These are phyloP conservation scores for Ochropacha duplaris DNA, from an alignment of 2,888 invertebrate species.

Conservation along the genomic window DNA sequence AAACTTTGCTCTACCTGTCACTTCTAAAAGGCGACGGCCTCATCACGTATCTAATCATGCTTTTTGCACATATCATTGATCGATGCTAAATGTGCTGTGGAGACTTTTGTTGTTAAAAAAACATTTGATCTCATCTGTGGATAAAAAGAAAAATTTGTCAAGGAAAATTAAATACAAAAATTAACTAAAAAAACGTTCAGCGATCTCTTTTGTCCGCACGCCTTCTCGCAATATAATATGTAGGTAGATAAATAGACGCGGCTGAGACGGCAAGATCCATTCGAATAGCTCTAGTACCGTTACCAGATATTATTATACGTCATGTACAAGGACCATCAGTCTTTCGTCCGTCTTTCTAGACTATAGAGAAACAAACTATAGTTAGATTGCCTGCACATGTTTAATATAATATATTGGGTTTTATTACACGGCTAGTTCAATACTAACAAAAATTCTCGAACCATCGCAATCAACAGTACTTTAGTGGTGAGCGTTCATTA, in stretches of 20 bases:
- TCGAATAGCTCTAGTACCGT: neutral
- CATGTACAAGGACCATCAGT: too few species aligned
- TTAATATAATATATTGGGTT: neutral
- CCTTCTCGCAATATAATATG: neutral
- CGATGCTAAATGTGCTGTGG: neutral
- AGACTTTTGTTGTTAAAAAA: neutral
- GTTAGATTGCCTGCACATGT: too few species aligned
- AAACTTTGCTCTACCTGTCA: neutral
- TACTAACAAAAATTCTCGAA: conserved; percentile 42
- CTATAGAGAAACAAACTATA: neutral
- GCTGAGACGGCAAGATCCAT: neutral
- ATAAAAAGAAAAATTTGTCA: too few species aligned
- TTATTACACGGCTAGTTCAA: conserved; percentile 45
- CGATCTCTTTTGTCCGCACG: neutral
- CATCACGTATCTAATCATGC: neutral
- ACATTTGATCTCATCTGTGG: neutral
- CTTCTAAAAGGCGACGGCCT: neutral
- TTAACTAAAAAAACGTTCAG: too few species aligned
- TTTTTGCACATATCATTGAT: neutral
- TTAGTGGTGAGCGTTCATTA: conserved; percentile 62
- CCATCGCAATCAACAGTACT: conserved; percentile 39
- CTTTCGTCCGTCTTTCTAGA: neutral
- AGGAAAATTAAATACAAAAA: too few species aligned
- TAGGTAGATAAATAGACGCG: neutral
- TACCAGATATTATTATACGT: neutral